Evolutionary conservation across 2,888 invertebrate species (phyloP).

Genomic region (Galerucella pusilla): DNA sequence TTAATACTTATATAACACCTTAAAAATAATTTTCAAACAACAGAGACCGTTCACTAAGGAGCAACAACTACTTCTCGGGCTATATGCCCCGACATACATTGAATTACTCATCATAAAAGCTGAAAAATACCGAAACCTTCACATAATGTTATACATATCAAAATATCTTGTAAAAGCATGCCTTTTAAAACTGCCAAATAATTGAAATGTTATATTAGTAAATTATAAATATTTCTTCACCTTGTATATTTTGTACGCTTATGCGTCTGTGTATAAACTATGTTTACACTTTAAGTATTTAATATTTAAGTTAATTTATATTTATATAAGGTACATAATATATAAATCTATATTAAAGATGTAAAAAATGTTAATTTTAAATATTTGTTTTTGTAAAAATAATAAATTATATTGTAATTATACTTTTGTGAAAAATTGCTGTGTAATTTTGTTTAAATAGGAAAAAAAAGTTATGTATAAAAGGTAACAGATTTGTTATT

Average conservation of each 20-base stretch:
- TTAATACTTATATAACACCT: no score
- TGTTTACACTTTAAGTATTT: constrained; percentile 50
- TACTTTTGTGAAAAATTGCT: no score
- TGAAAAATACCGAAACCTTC: not conserved
- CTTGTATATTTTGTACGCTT: constrained; percentile 44
- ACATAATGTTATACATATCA: not conserved
- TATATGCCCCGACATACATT: no score
- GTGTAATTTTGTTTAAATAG: no score
- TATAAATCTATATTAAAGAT: constrained; percentile 31
- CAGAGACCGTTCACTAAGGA: no score
- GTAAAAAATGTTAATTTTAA: constrained; percentile 11
- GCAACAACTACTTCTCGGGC: no score
- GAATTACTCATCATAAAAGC: no score
- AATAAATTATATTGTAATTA: no score
- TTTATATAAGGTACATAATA: constrained; percentile 33
- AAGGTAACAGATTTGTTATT: no score
- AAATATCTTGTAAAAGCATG: not conserved
- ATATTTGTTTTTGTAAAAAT: no score
- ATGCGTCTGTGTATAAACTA: constrained; percentile 52
- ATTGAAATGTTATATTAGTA: constrained; percentile 10
- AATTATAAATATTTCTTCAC: constrained; percentile 32
- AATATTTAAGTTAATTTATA: constrained; percentile 44
- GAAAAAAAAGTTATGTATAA: no score
- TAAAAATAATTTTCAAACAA: no score
- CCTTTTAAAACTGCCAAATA: constrained; percentile 13